Percentiles rank a stretch among this genome's conserved stretches.
phyloP scores from a whole-genome alignment of 2,113 vertebrate species.

The Serranochromis macrocephalus region DNA sequence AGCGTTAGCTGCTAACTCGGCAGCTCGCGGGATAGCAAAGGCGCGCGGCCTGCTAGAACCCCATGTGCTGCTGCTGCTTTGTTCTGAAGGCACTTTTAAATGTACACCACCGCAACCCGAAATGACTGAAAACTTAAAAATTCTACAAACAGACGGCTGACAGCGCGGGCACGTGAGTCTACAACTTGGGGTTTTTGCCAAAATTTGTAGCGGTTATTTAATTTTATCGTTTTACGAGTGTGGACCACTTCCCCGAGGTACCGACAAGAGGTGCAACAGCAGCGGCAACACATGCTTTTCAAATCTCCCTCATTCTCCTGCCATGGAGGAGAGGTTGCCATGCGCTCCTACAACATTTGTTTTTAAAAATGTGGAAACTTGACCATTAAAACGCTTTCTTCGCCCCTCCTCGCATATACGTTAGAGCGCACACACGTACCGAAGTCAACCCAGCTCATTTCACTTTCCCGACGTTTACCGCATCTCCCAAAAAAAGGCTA shows the following conservation, averaged over 20 bases:
- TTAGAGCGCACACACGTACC: background rate
- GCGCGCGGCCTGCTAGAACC: conserved; percentile 75
- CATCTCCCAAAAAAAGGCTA: conserved; percentile 36
- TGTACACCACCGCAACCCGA: background rate
- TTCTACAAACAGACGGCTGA: background rate
- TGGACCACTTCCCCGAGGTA: conserved; percentile 4
- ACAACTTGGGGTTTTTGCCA: background rate
- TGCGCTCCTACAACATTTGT: conserved; percentile 54
- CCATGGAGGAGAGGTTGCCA: conserved; percentile 66
- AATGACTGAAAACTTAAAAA: background rate
- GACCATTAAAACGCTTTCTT: background rate
- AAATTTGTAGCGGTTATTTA: background rate
- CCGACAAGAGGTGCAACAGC: conserved; percentile 20
- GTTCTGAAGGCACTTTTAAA: conserved; percentile 74
- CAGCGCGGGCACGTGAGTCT: background rate
- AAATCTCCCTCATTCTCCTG: conserved; percentile 82
- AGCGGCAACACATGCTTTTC: conserved; percentile 74
- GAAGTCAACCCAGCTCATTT: background rate
- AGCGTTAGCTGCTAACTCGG: conserved; percentile 19
- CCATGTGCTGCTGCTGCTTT: conserved; percentile 81
- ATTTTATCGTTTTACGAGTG: background rate
- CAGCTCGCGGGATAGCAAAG: conserved; percentile 7
- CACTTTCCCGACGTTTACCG: conserved; percentile 34
- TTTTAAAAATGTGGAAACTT: conserved; percentile 43
- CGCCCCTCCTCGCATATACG: background rate